Evolutionary conservation across 2,888 invertebrate species (phyloP).

Genomic region (Linnaemya tessellans): DNA sequence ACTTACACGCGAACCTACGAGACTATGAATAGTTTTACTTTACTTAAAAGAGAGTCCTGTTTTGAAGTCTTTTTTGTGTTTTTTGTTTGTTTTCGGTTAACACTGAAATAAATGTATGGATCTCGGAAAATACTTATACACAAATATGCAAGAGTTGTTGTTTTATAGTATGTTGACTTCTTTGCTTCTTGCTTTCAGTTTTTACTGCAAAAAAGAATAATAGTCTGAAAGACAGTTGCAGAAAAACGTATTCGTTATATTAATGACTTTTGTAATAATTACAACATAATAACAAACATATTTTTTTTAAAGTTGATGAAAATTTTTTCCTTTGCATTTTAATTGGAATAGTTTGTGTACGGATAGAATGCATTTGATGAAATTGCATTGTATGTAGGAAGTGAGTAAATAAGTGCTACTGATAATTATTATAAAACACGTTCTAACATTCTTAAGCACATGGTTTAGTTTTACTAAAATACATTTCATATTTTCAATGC

Average conservation of each 20-base stretch:
- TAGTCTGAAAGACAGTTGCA: conserved; percentile 35
- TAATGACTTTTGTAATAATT: conserved; percentile 69
- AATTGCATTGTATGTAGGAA: conserved; percentile 11
- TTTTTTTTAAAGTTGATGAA: conserved; percentile 22
- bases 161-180: neutral
- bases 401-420: neutral
- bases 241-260: conserved; percentile 64
- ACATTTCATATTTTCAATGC: neutral
- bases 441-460: neutral
- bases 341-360: conserved; percentile 61
- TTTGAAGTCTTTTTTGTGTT: conserved; percentile 15
- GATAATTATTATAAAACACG: neutral
- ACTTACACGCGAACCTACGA: conserved; percentile 30
- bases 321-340: neutral
- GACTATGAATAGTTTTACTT: conserved; percentile 25
- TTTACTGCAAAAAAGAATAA: neutral
- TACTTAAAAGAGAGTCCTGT: conserved; percentile 25
- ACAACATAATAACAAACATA: conserved; percentile 58
- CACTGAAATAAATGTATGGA: conserved; percentile 4
- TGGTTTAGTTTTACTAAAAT: neutral
- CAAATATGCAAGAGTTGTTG: neutral
- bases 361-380: conserved; percentile 30
- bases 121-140: neutral
- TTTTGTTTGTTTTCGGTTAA: conserved; percentile 1
- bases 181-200: conserved; percentile 13